Base-by-base conservation (phyloP, 2,888 invertebrate species). In the Cheilosia soror region DNA sequence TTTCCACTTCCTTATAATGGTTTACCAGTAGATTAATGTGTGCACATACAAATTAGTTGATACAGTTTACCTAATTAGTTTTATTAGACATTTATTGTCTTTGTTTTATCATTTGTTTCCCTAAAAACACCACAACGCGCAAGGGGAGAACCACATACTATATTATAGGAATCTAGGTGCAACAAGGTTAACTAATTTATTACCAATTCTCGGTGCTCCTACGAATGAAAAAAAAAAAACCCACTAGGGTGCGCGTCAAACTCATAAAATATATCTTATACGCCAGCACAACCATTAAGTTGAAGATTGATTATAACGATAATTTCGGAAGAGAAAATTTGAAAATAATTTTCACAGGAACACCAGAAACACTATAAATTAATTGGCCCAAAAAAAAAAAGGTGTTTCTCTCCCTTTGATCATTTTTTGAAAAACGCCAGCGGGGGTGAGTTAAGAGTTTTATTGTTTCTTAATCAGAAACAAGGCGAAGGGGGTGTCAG, bases 61-160 rank as follows among this genome's bases (percentile, higher is more conserved):
- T 57, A 71, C 60, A 51, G 55, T 76, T 68, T 71, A 66, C 66
- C 80, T 85, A 85, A 81, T 85, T 80, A 85, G 65, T 66, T 80
- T 85, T 76, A 81, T 81, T 85, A 53, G 84, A 80, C 84, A 76
- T 85, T 85, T 85, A 85, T 85, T 85, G 84, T 71, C 15, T 44
- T 85, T 84, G n/a, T 83, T 85, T 85, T 85, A 85, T 81, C 84
- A 76, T 85, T 85, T 85, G 80, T 85, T 85, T 80, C 72, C 68
- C 53, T 55, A 37, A 68, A 66, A 68, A 63, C 55, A 77, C 37
- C 47, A 5, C 47, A 47, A 20, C 9, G 3, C 9, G 1, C 13
- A 42, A 0, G 3, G 25, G 31, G 20, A 29, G 15, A 37, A 65
- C 71, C 79, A 47, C 49, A 57, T 13, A 57, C 57, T 13, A 58